A percentile compares a stretch with the other conserved stretches of the same genome.
Conservation (phyloP, 2,888 invertebrate genomes). For the Kryphioiulus occultus region DNA sequence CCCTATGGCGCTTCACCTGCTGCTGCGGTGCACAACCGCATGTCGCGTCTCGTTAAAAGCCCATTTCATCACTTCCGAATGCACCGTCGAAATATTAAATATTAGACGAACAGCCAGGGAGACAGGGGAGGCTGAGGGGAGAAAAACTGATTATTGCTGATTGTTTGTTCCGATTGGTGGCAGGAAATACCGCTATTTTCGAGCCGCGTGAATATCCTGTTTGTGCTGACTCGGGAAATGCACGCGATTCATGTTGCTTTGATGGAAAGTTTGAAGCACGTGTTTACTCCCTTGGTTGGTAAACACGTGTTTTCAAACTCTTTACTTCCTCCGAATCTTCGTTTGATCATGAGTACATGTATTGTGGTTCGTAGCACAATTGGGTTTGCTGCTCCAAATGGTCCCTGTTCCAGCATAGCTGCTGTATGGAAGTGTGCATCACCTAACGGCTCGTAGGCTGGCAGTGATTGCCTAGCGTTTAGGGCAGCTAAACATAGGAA, state of each 20-base stretch:
- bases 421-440: too few species aligned
- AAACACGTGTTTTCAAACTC: too few species aligned
- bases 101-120: background rate
- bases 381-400: too few species aligned
- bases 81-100: slow-evolving; percentile 24
- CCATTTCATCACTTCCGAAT: slow-evolving; percentile 36
- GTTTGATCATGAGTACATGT: too few species aligned
- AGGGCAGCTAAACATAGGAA: too few species aligned
- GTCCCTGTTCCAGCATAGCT: too few species aligned
- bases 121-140: background rate
- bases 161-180: slow-evolving; percentile 39
- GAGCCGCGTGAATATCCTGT: slow-evolving; percentile 27
- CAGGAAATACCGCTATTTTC: slow-evolving; percentile 24
- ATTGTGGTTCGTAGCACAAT: too few species aligned
- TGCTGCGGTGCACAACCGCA: background rate
- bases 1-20: slow-evolving; percentile 39
- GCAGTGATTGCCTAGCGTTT: too few species aligned
- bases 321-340: too few species aligned
- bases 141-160: slow-evolving; percentile 13
- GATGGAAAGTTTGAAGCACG: background rate
- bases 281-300: background rate
- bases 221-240: background rate
- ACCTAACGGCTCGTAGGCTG: too few species aligned
- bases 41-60: slow-evolving; percentile 32
- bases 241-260: background rate